A percentile compares a stretch with the other conserved stretches of the same genome.
Evolutionary conservation across 2,113 vertebrate species (phyloP).

Genomic region (Xenopus borealis): DNA sequence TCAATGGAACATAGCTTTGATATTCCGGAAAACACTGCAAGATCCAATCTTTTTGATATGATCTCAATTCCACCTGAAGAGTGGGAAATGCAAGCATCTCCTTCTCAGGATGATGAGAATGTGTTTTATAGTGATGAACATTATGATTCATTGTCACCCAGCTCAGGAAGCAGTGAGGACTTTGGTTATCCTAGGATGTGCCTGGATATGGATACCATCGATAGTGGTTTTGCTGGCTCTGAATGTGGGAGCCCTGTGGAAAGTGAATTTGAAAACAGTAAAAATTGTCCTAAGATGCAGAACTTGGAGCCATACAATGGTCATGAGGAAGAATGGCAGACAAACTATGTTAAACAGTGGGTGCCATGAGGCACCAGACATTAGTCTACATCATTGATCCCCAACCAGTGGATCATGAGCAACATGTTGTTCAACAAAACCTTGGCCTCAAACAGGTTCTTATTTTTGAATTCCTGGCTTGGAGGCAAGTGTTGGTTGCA

Average conservation of each 20-base stretch:
- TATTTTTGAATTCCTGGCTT: no score
- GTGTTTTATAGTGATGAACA: slow-evolving; percentile 61
- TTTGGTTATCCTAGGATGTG: slow-evolving; percentile 71
- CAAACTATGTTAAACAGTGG: slow-evolving; percentile 92
- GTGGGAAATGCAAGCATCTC: slow-evolving; percentile 57
- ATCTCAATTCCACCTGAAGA: slow-evolving; percentile 47
- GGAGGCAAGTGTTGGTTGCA: no score
- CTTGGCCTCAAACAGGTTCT: no score
- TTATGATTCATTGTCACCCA: slow-evolving; percentile 61
- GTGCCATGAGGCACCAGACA: slow-evolving; percentile 56
- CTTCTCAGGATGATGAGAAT: slow-evolving; percentile 62
- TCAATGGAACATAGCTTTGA: slow-evolving; percentile 35
- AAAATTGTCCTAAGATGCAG: background rate
- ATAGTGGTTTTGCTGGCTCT: slow-evolving; percentile 86
- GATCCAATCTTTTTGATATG: slow-evolving; percentile 49
- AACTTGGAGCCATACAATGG: slow-evolving; percentile 37
- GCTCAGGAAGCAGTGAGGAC: slow-evolving; percentile 60
- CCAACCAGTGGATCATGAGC: no score
- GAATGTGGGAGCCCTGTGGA: slow-evolving; percentile 79
- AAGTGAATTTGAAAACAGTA: slow-evolving; percentile 62
- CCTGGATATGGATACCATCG: slow-evolving; percentile 88
- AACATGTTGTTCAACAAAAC: no score
- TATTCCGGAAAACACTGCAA: background rate
- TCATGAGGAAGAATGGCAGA: slow-evolving; percentile 57
- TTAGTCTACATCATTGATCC: no score